Evolutionary conservation across 2,888 invertebrate species (phyloP), one percentile per base, ranked within the genome.

Genomic region (Ophioninae sp.): DNA sequence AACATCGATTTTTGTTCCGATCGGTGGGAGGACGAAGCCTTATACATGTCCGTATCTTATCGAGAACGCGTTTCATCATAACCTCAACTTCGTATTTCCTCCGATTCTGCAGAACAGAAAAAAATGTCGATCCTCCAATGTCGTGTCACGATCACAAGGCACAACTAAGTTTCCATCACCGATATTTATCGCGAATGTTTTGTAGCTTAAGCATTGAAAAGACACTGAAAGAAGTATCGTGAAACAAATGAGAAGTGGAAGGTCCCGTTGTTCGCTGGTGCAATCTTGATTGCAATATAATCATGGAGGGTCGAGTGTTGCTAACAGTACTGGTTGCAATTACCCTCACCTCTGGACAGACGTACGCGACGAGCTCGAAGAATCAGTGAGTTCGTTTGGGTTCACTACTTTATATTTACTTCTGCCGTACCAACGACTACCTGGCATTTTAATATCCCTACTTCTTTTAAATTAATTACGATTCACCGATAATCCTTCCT

Each of bases 221-320:
- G 13, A 23, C 17, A 23, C 23, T 62, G 37, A 39, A 20, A 13
- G 10, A 57, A 41, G n/a, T 8, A 50, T 50, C 13, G 68, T n/a
- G 17, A 59, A 21, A 57, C 20, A 70, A 59, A 61, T 72, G 61
- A 30, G 30, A 44, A 44, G 61, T 44, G 21, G 41, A 73, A 21
- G 61, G 41, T 61, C 61, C 61, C 44, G 73, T 62, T 62, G 62
- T 20, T 65, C 44, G 64, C n/a, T 50, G 64, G 80, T 56, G 79
- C 69, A 74, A 59, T 39, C 77, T 74, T 77, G 74, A 81, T 83
- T 78, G 56, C 77, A 78, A 77, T 39, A 39, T 59, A 59, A 74
- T 74, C 73, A 81, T 78, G 80, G 69, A 57, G 69, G 77, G 69
- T 21, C 59, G 69, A 5, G 39, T 83, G 62, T 56, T 50, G 23